These are phyloP conservation scores for Oryctolagus cuniculus DNA, from an alignment of 2,113 vertebrate genomes.

Conservation along the genomic window DNA sequence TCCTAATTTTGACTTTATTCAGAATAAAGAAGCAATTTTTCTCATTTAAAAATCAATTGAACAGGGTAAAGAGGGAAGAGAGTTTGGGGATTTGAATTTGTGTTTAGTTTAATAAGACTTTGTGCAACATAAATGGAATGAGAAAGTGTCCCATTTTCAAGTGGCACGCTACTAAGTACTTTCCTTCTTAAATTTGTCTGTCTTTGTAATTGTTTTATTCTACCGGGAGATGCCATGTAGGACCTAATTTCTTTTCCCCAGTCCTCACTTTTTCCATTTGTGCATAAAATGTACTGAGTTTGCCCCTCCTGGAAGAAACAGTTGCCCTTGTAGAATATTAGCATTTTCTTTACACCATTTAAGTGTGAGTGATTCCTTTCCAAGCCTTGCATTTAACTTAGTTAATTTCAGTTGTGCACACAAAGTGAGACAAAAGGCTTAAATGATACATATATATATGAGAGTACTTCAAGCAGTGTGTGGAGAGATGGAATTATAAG, in stretches of 20 bases:
- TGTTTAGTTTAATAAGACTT: constrained; percentile 62
- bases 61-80: neutral
- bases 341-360: neutral
- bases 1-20: constrained; percentile 62
- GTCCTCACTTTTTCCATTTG: neutral
- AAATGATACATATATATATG: neutral
- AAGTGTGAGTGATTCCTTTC: neutral
- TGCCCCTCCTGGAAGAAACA: neutral
- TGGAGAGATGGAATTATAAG: too few species aligned
- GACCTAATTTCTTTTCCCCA: neutral
- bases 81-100: constrained; percentile 65
- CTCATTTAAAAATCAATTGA: constrained; percentile 66
- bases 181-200: neutral
- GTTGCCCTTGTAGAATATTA: neutral
- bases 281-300: neutral
- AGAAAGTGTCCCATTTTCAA: constrained; percentile 51
- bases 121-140: constrained; percentile 46
- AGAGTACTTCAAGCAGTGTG: too few species aligned
- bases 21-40: constrained; percentile 50
- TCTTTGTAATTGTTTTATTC: constrained; percentile 56
- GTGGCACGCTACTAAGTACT: neutral
- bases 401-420: neutral
- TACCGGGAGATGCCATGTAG: neutral
- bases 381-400: neutral
- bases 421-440: neutral